These are phyloP conservation scores for Empidonax traillii DNA, from an alignment of 2,113 vertebrate species.

Conservation along the genomic window DNA sequence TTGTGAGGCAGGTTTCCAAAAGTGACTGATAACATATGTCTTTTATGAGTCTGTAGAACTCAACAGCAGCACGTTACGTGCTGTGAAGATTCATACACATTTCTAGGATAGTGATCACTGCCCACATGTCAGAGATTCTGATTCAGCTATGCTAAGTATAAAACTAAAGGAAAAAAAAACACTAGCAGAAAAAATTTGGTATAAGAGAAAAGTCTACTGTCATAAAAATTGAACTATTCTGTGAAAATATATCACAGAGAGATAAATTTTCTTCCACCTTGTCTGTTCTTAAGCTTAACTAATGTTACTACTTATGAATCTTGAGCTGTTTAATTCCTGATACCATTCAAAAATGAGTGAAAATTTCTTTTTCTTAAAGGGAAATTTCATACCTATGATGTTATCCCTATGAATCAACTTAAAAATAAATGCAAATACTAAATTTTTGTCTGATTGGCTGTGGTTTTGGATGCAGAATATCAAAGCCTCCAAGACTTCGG, in stretches of 20 bases:
- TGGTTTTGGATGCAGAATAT: not conserved
- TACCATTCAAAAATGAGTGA: not conserved
- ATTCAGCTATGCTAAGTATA: not conserved
- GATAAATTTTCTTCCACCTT: not conserved
- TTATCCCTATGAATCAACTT: not conserved
- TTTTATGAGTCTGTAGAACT: not conserved
- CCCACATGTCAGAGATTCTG: not conserved
- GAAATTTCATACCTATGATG: not conserved
- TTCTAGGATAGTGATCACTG: not conserved
- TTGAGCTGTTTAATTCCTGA: not conserved
- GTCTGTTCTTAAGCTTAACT: not conserved
- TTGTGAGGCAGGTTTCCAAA: not conserved
- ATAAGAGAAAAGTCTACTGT: not conserved
- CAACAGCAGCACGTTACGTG: not conserved
- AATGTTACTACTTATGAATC: not conserved
- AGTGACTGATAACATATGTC: not conserved
- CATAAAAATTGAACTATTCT: not conserved
- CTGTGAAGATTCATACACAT: not conserved
- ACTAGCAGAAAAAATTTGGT: not conserved
- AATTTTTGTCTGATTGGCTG: not conserved
- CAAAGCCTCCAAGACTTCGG: not conserved
- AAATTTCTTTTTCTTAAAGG: not conserved
- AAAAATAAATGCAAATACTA: not conserved
- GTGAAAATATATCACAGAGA: not conserved
- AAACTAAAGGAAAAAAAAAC: not conserved